Evolutionary conservation across 2,797 vertebrate genomes (phyloP).

Genomic region (Vultur gryphus): DNA sequence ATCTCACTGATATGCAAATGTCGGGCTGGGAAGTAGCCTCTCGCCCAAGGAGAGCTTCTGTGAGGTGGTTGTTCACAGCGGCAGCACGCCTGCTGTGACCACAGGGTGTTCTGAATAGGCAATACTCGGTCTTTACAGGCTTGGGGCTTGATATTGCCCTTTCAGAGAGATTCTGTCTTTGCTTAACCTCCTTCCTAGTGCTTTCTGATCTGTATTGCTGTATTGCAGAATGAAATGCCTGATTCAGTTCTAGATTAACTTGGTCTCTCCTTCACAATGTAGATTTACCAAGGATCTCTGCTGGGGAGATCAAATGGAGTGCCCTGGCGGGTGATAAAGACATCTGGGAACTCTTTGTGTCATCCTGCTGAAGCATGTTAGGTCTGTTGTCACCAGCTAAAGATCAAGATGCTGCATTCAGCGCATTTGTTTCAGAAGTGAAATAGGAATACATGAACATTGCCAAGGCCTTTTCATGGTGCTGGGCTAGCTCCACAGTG

Average conservation of each 20-base stretch:
- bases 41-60: not conserved
- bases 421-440: not conserved
- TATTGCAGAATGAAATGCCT: not conserved
- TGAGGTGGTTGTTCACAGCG: not conserved
- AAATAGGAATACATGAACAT: not conserved
- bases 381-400: not conserved
- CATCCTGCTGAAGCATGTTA: not conserved
- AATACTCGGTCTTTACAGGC: not conserved
- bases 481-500: not conserved
- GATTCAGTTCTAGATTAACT: not conserved
- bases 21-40: not conserved
- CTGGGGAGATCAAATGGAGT: constrained; percentile 18
- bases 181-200: not conserved
- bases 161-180: not conserved
- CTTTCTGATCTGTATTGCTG: not conserved
- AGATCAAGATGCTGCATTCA: not conserved
- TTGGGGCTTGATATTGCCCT: not conserved
- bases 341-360: not conserved
- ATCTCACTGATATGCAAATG: not conserved
- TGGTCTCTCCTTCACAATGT: not conserved
- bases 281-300: not conserved
- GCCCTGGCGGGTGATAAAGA: not conserved
- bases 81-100: not conserved
- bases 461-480: not conserved
- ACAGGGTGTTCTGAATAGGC: not conserved